A percentile compares a stretch with the other conserved stretches of the same genome.
These are phyloP conservation scores for Ceriagrion tenellum DNA, from an alignment of 2,888 invertebrate genomes.

Conservation along the genomic window DNA sequence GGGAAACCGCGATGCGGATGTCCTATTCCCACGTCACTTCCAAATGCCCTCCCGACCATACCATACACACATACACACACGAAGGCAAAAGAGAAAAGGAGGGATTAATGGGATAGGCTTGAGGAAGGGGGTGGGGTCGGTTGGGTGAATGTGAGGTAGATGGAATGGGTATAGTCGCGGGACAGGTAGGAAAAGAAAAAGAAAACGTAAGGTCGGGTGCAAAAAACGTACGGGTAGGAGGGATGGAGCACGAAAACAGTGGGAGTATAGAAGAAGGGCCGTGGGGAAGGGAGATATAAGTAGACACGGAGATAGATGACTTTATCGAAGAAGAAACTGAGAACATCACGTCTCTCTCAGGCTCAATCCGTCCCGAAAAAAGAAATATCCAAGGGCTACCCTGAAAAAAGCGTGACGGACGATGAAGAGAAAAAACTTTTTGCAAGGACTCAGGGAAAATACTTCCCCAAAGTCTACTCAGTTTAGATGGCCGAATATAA, in stretches of 20 bases:
- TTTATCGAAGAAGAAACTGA: slow-evolving; percentile 12
- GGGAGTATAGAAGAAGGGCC: background rate
- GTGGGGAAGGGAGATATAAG: background rate
- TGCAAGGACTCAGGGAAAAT: background rate
- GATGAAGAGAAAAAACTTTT: background rate
- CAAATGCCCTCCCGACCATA: background rate
- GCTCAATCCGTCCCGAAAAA: background rate
- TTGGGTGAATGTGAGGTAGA: background rate
- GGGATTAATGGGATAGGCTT: background rate
- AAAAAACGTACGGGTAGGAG: background rate
- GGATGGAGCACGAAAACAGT: background rate
- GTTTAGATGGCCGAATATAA: too few relatives aligned
- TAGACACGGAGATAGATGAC: background rate
- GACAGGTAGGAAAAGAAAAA: background rate
- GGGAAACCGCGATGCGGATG: slow-evolving; percentile 42
- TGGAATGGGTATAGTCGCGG: background rate
- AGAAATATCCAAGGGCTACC: background rate
- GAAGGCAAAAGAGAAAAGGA: background rate
- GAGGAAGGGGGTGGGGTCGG: background rate
- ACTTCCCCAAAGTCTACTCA: background rate
- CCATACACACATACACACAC: background rate
- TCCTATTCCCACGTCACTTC: slow-evolving; percentile 53
- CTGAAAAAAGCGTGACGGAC: background rate
- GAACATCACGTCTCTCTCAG: background rate
- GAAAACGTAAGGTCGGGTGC: background rate